Base-by-base conservation (phyloP, 30 jellyfish, hydroid and myxozoan genomes). In the Aurelia aurita complex sp. Pacific region DNA sequence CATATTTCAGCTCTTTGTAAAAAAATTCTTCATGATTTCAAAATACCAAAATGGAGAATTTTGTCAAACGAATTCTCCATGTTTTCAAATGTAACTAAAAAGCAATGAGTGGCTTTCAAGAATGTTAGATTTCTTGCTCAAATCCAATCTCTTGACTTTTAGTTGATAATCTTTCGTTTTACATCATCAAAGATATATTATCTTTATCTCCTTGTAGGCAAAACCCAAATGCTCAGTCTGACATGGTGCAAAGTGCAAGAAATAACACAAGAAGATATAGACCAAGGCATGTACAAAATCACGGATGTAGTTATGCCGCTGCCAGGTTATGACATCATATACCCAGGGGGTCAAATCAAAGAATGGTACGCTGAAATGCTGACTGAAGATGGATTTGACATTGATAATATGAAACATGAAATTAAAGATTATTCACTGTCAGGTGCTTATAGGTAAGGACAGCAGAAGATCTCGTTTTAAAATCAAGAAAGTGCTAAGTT, bases 301-400 rank as follows among this genome's bases (percentile, higher is more conserved):
- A 81, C 90, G 6, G 99, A 96, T 65, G 53, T 96, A 8, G 98
- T 96, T 53, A 68, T 90, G 74, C 99, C 99, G 16, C 72, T 96
- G 76, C 99, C 99, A 42, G 99, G 99, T 52, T 95, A 85, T 76
- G 99, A 95, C 83, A 79, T 95, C 79, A 82, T 57, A 35, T 90
- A 85, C 61, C 99, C 99, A 11, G 77, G 62, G 10, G 73, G 86
- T 66, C 63, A 55, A 0, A 33, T 76, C 15, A 69, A 65, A 40
- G 96, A 85, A 1, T 63, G 76, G 85, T 85, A 85, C 19, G 69
- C 69, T 17, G 92, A 67, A 33, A 14, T 89, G 81, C 79, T 95
- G 69, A 76, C 73, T 3, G 38, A 36, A 6, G 97, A 95, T 82
- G 98, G 98, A 34, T 54, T 95, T 33, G 72, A 40, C 40, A 14